Conservation (phyloP, 2,797 vertebrate species). For the Pseudopleuronectes americanus region DNA sequence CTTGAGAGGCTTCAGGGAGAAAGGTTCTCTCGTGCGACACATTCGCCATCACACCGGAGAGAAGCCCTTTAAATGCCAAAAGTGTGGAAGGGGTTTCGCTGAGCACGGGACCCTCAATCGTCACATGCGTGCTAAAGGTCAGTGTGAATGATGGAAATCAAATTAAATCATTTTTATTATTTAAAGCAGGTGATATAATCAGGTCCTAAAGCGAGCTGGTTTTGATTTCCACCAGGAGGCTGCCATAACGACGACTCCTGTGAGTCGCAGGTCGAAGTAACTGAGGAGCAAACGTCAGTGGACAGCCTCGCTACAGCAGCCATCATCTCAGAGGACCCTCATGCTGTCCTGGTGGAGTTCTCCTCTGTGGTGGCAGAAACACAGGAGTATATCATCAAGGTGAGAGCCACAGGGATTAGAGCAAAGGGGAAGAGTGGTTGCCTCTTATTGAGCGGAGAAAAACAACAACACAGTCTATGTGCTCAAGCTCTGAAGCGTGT, state of each 20-base stretch:
- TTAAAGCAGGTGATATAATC: neutral
- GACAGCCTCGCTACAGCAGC: slow-evolving; percentile 82
- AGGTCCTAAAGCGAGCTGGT: neutral
- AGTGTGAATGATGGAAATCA: neutral
- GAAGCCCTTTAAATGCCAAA: slow-evolving; percentile 95
- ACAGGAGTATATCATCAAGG: slow-evolving; percentile 98
- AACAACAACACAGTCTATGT: neutral
- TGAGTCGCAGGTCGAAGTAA: slow-evolving; percentile 71
- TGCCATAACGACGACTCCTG: slow-evolving; percentile 85
- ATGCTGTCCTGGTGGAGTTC: slow-evolving; percentile 95
- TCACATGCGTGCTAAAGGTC: slow-evolving; percentile 96
- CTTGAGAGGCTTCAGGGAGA: slow-evolving; percentile 92
- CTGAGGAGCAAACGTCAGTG: slow-evolving; percentile 82
- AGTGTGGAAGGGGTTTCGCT: slow-evolving; percentile 92
- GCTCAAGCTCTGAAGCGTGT: neutral
- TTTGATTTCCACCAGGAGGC: slow-evolving; percentile 83
- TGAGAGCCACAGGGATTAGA: slow-evolving; percentile 59
- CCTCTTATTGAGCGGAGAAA: neutral
- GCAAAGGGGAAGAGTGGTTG: neutral
- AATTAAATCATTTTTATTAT: neutral
- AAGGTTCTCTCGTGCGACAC: slow-evolving; percentile 95
- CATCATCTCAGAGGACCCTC: slow-evolving; percentile 90
- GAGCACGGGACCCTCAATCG: slow-evolving; percentile 97
- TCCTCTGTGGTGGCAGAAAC: slow-evolving; percentile 98
- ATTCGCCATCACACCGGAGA: slow-evolving; percentile 97